Percentiles rank a stretch among this genome's conserved stretches.
These are phyloP conservation scores for Athalia rosae DNA, from an alignment of 2,888 invertebrate species.

Conservation along the genomic window DNA sequence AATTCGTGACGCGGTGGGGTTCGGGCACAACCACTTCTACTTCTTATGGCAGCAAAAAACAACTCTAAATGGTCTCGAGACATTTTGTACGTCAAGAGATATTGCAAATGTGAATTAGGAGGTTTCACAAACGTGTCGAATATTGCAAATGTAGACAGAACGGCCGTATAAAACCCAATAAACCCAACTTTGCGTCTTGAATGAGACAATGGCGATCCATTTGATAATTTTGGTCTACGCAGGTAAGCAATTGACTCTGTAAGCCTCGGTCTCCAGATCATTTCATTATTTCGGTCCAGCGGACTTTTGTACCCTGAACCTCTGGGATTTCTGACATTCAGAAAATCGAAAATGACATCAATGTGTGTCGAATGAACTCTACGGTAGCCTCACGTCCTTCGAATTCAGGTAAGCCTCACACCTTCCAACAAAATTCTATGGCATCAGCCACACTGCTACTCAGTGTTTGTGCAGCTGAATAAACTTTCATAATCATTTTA, in stretches of 20 bases:
- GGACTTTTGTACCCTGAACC: conserved; percentile 55
- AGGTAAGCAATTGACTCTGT: background rate
- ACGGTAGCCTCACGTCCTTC: too few relatives aligned
- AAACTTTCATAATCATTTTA: conserved; percentile 54
- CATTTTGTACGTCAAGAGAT: conserved; percentile 36
- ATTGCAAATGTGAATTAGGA: conserved; percentile 35
- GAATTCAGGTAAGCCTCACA: too few relatives aligned
- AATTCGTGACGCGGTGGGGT: conserved; percentile 45
- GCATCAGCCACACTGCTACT: too few relatives aligned
- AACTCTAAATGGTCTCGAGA: conserved; percentile 44
- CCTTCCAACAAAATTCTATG: too few relatives aligned
- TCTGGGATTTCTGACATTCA: conserved; percentile 55
- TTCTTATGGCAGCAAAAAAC: conserved; percentile 47
- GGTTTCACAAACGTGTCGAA: conserved; percentile 46
- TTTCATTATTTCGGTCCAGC: conserved; percentile 49
- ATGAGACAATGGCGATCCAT: conserved; percentile 17
- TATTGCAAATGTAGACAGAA: conserved; percentile 27
- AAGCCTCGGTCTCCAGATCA: conserved; percentile 37
- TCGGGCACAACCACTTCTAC: conserved; percentile 47
- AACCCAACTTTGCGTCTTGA: conserved; percentile 48
- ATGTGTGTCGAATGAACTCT: conserved; percentile 52
- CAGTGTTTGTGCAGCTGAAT: conserved; percentile 55
- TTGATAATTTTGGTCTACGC: background rate
- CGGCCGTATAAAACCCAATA: conserved; percentile 43
- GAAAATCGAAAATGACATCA: conserved; percentile 54